phyloP scores from a whole-genome alignment of 2,797 vertebrate genomes.

The Gymnodraco acuticeps region DNA sequence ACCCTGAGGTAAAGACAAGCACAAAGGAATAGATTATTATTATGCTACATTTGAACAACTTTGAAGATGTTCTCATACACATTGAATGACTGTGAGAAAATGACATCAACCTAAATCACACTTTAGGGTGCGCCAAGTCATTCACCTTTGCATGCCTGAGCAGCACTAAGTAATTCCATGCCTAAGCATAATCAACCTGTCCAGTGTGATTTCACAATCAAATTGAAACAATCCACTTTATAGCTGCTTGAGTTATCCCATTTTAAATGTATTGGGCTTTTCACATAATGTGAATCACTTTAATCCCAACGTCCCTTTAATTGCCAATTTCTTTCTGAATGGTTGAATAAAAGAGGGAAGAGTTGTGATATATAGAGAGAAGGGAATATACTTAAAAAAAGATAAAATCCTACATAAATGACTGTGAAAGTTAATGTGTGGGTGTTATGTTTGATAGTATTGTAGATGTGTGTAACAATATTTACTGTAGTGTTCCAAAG shows the following conservation, averaged over 20 bases:
- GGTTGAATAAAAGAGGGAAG: conserved; percentile 19
- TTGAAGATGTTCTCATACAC: neutral
- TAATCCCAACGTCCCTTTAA: conserved; percentile 17
- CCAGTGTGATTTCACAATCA: conserved; percentile 20
- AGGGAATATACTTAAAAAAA: neutral
- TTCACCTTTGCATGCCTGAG: conserved; percentile 9
- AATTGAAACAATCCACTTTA: conserved; percentile 11
- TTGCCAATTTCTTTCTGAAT: neutral
- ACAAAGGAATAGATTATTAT: neutral
- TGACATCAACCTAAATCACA: neutral
- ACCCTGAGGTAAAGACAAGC: conserved; percentile 49
- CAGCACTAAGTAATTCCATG: conserved; percentile 8
- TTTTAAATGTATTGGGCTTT: conserved; percentile 17
- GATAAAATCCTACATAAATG: conserved; percentile 5
- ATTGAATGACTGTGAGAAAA: neutral
- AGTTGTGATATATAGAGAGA: conserved; percentile 1
- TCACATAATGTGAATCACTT: conserved; percentile 15
- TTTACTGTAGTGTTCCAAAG: neutral
- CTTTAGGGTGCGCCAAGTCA: neutral
- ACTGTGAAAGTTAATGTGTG: neutral
- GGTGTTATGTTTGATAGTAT: neutral
- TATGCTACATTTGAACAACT: neutral
- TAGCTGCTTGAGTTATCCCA: conserved; percentile 18
- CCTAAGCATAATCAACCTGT: neutral
- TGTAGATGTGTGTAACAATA: neutral